Percentiles rank a stretch among this genome's conserved stretches.
Conservation (phyloP, 2,888 invertebrate genomes). For the Osedax fenrisi region DNA sequence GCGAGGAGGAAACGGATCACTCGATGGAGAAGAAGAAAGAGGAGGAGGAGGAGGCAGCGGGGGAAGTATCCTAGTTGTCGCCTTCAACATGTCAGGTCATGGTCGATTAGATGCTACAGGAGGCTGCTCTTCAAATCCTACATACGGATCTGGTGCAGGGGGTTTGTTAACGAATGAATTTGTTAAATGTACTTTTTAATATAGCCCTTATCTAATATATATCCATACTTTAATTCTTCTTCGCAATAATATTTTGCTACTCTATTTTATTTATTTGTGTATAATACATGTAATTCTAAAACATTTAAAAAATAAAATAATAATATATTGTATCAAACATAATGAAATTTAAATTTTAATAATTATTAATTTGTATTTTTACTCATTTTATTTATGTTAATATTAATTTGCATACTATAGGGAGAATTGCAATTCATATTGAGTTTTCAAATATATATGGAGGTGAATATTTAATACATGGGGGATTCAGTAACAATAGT, state of each 20-base stretch:
- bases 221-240: too few species aligned
- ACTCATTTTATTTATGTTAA: background rate
- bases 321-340: background rate
- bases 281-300: too few species aligned
- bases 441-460: background rate
- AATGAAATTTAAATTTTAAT: background rate
- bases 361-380: background rate
- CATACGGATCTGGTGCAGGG: slow-evolving; percentile 27
- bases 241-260: too few species aligned
- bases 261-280: too few species aligned
- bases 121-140: slow-evolving; percentile 32
- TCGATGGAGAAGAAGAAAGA: too few species aligned
- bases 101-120: slow-evolving; percentile 39
- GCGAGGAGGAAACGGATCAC: slow-evolving; percentile 32
- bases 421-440: background rate
- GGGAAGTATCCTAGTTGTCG: slow-evolving; percentile 38
- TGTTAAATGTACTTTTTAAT: background rate
- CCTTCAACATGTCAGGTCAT: slow-evolving; percentile 40
- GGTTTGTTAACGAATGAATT: background rate
- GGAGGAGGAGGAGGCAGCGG: slow-evolving; percentile 40
- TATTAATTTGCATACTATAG: background rate
- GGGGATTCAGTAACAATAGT: background rate
- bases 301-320: too few species aligned
- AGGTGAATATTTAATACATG: background rate
- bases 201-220: background rate